A percentile compares a stretch with the other conserved stretches of the same genome.
Conservation (phyloP, 1,140 invertebrate genomes). For the Cepaea nemoralis region DNA sequence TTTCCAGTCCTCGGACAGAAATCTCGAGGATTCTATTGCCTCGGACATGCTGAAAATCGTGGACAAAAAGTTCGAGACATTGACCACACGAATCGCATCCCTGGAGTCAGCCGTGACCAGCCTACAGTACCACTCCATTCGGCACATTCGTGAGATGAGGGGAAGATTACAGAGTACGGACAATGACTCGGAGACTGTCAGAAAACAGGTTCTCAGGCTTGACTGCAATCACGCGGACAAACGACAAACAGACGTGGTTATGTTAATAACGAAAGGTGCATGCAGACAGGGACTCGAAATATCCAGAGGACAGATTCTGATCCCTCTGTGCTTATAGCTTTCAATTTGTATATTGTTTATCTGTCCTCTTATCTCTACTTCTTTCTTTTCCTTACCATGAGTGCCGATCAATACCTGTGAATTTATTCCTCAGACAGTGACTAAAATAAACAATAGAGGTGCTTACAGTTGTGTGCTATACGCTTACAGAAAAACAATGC, state of each 20-base stretch:
- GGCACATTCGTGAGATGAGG: constrained; percentile 48
- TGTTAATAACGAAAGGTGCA: no score
- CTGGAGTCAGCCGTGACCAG: constrained; percentile 50
- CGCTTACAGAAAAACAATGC: no score
- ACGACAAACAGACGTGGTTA: neutral
- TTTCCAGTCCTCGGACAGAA: neutral
- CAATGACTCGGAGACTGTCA: constrained; percentile 6
- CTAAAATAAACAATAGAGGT: no score
- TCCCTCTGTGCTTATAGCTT: no score
- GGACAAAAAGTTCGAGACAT: constrained; percentile 55
- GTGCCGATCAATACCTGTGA: no score
- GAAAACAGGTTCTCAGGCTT: constrained; percentile 18
- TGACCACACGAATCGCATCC: constrained; percentile 49
- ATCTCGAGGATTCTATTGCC: constrained; percentile 49
- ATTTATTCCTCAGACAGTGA: no score
- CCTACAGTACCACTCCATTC: constrained; percentile 51
- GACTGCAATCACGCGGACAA: neutral
- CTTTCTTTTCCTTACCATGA: no score
- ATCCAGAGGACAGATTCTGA: no score
- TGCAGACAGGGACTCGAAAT: no score
- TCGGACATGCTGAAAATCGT: constrained; percentile 51
- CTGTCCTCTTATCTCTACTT: no score
- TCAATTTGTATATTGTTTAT: no score
- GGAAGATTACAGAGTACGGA: constrained; percentile 32
- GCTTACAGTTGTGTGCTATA: no score